phyloP scores from a whole-genome alignment of 2,888 invertebrate species.

The Drosophila melanocephala region DNA sequence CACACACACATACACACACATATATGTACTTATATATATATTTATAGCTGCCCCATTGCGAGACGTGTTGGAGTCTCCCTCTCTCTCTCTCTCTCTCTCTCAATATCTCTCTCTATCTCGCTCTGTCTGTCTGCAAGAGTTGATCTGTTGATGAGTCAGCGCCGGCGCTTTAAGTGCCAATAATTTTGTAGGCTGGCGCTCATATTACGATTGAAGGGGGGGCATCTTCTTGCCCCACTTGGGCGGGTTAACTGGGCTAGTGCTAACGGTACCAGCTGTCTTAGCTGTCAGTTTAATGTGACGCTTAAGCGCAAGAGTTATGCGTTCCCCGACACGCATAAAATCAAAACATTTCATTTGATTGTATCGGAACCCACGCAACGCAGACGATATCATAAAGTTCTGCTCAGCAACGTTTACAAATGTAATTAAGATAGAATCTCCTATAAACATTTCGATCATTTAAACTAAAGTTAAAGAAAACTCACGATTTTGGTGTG shows the following conservation, averaged over 20 bases:
- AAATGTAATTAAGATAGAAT: slow-evolving; percentile 53
- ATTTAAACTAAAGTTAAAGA: background rate
- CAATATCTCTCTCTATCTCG: too few species aligned
- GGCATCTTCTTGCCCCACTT: slow-evolving; percentile 46
- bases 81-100: background rate
- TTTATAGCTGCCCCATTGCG: slow-evolving; percentile 7
- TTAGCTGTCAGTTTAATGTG: slow-evolving; percentile 24
- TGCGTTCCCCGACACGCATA: slow-evolving; percentile 49
- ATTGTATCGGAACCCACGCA: slow-evolving; percentile 46
- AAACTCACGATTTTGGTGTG: background rate
- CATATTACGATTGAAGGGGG: slow-evolving; percentile 46
- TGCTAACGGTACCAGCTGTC: slow-evolving; percentile 60
- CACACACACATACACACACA: slow-evolving; percentile 49
- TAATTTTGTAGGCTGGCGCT: slow-evolving; percentile 57
- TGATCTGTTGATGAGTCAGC: slow-evolving; percentile 57
- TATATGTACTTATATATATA: slow-evolving; percentile 22
- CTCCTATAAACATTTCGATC: background rate
- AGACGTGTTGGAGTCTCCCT: slow-evolving; percentile 18
- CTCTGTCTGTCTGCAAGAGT: background rate
- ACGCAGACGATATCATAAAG: slow-evolving; percentile 14
- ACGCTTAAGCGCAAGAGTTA: slow-evolving; percentile 44
- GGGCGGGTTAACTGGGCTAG: slow-evolving; percentile 31
- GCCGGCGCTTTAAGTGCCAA: slow-evolving; percentile 54
- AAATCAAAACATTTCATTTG: slow-evolving; percentile 44
- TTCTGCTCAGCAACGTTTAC: slow-evolving; percentile 40